Evolutionary conservation across 2,113 vertebrate species (phyloP).

Genomic region (Tetrax tetrax): DNA sequence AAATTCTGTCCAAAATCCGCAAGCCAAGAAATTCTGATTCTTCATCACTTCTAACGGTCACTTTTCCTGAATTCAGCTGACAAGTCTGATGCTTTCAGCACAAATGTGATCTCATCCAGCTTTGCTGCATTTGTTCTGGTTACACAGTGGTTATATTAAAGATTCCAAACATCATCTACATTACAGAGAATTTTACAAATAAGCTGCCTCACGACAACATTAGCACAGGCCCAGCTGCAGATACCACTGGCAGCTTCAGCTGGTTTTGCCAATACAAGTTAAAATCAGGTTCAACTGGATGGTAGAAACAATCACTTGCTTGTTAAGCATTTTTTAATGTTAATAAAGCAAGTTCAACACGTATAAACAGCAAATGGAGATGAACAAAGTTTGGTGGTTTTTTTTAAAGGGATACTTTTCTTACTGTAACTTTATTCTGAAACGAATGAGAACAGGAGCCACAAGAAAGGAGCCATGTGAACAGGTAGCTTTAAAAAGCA

Average conservation of each 20-base stretch:
- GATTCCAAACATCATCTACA: neutral
- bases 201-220: neutral
- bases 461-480: neutral
- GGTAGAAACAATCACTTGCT: neutral
- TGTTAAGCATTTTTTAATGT: neutral
- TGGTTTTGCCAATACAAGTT: neutral
- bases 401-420: neutral
- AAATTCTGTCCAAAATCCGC: neutral
- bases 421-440: neutral
- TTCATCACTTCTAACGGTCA: neutral
- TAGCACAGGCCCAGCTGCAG: neutral
- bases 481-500: neutral
- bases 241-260: neutral
- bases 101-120: neutral
- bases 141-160: neutral
- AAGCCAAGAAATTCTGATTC: neutral
- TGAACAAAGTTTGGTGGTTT: neutral
- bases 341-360: neutral
- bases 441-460: neutral
- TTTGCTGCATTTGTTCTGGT: neutral
- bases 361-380: neutral
- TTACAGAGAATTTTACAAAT: neutral
- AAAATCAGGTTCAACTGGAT: neutral
- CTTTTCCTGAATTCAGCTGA: neutral
- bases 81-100: neutral